Conservation (phyloP, 2,113 vertebrate genomes). For the Mungos mungo region DNA sequence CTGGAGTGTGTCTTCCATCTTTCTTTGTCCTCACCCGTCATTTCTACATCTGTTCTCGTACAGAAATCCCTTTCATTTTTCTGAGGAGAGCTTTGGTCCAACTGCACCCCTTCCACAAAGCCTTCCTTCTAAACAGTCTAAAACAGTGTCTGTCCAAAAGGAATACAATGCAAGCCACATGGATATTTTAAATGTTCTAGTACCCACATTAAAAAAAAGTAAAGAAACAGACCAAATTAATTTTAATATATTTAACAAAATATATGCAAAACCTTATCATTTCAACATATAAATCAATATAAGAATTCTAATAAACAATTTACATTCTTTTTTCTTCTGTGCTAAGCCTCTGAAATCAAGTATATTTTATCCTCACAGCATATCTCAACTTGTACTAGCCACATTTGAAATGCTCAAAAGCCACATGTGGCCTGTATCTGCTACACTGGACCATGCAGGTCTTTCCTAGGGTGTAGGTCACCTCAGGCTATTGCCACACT, state of each 20-base stretch:
- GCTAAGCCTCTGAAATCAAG: not conserved
- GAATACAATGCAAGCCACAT: not conserved
- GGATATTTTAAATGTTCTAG: conserved; percentile 12
- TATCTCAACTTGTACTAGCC: not conserved
- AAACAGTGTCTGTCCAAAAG: not conserved
- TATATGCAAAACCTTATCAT: not conserved
- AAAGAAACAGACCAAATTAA: not conserved
- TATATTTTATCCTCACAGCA: not conserved
- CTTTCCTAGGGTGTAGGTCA: not conserved
- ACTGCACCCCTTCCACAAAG: not conserved
- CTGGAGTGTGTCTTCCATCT: not conserved
- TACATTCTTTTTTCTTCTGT: not conserved
- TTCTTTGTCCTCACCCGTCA: conserved; percentile 7
- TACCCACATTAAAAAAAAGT: not conserved
- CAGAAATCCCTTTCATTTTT: conserved; percentile 3
- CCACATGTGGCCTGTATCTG: not conserved
- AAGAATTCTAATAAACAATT: not conserved
- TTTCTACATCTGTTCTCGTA: conserved; percentile 1
- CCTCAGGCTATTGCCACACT: not conserved
- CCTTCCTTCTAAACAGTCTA: not conserved
- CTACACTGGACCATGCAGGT: not conserved
- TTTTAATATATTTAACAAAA: not conserved
- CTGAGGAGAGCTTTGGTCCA: not conserved
- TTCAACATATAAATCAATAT: conserved; percentile 15
- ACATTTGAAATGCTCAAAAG: not conserved